Conservation (phyloP, 1,140 invertebrate genomes). For the Metopolophium dirhodum region DNA sequence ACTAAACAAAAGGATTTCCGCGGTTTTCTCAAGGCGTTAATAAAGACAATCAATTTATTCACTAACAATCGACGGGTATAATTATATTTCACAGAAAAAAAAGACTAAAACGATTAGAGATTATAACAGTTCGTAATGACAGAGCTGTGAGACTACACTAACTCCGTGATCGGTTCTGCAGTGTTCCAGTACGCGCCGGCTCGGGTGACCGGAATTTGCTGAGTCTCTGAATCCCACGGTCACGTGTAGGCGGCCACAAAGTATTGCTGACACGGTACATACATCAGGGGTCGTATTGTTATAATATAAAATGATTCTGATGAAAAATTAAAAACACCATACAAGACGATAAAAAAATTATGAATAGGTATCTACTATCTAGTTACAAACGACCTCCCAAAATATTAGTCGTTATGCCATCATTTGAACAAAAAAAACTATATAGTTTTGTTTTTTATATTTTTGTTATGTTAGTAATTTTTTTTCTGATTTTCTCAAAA, state of each 20-base stretch:
- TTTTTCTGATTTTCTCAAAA: not conserved
- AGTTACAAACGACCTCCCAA: not conserved
- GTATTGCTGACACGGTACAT: not conserved
- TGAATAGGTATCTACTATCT: not conserved
- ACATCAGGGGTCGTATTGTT: not conserved
- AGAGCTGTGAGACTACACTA: not conserved
- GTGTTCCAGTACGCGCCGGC: not conserved
- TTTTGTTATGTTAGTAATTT: not conserved
- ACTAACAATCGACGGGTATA: too few species aligned
- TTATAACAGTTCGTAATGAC: not conserved
- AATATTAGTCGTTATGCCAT: too few species aligned
- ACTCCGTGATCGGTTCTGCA: not conserved
- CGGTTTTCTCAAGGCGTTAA: not conserved
- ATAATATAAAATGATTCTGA: not conserved
- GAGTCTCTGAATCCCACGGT: not conserved
- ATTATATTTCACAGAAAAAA: too few species aligned
- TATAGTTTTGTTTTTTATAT: too few species aligned
- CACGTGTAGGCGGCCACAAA: not conserved
- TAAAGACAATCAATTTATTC: not conserved
- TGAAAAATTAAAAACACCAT: not conserved
- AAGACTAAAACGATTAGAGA: not conserved
- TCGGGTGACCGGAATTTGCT: not conserved
- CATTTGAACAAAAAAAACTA: too few species aligned
- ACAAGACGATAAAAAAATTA: too few species aligned
- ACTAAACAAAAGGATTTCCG: not conserved